A percentile compares a stretch with the other conserved stretches of the same genome.
phyloP scores from a whole-genome alignment of 2,888 invertebrate genomes.

The Tipula confusa region DNA sequence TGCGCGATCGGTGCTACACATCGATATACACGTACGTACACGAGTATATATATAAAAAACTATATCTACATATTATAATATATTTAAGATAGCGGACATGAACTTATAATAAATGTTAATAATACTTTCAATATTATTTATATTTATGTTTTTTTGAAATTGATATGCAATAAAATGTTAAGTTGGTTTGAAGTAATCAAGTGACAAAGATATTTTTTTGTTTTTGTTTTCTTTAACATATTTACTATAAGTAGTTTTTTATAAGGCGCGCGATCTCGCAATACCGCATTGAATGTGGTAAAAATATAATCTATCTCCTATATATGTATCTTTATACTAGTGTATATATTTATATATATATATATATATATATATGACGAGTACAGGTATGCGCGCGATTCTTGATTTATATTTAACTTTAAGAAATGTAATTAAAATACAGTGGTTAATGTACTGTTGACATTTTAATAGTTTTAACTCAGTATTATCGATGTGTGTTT shows the following conservation, averaged over 20 bases:
- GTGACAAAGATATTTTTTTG: background rate
- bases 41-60: background rate
- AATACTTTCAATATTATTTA: slow-evolving; percentile 20
- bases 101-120: slow-evolving; percentile 12
- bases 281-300: background rate
- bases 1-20: background rate
- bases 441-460: background rate
- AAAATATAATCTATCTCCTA: background rate
- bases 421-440: background rate
- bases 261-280: background rate
- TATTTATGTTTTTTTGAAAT: slow-evolving; percentile 15
- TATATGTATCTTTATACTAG: no score
- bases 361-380: background rate
- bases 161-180: slow-evolving; percentile 20
- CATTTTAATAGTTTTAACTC: background rate
- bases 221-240: no score
- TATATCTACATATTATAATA: background rate
- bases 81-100: background rate
- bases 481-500: no score
- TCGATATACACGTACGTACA: background rate
- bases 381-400: background rate
- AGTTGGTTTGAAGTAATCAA: slow-evolving; percentile 25
- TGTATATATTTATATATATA: no score
- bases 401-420: background rate
- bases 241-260: background rate